These are phyloP conservation scores for Pomacea canaliculata DNA, from an alignment of 2,888 invertebrate genomes.

Conservation along the genomic window DNA sequence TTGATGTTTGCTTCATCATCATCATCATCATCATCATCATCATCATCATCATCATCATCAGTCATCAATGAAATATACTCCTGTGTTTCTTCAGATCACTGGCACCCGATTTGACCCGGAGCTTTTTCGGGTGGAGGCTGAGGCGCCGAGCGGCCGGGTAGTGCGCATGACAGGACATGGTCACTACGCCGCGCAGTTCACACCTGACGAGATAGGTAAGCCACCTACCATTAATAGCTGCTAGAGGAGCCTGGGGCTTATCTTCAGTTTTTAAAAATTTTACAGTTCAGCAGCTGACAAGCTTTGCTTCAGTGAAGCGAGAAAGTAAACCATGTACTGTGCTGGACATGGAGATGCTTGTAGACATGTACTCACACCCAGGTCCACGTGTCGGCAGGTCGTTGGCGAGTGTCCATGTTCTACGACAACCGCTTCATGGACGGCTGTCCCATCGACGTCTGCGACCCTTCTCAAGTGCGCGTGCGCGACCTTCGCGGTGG, in stretches of 20 bases:
- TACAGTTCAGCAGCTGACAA: too few relatives aligned
- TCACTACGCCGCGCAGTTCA: conserved; percentile 56
- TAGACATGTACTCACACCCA: too few relatives aligned
- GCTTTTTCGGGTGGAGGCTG: conserved; percentile 50
- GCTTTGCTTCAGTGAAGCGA: too few relatives aligned
- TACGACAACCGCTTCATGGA: conserved; percentile 50
- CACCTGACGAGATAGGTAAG: conserved; percentile 53
- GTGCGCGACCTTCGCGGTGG: conserved; percentile 50
- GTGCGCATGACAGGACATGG: conserved; percentile 58
- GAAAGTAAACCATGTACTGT: too few relatives aligned
- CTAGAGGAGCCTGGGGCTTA: too few relatives aligned
- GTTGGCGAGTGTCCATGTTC: conserved; percentile 50
- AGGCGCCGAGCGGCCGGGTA: conserved; percentile 54
- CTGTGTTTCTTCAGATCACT: conserved; percentile 22
- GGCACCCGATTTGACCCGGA: conserved; percentile 37
- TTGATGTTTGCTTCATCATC: too few relatives aligned
- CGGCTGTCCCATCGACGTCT: conserved; percentile 53
- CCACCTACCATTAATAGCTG: too few relatives aligned
- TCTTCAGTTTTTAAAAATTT: too few relatives aligned
- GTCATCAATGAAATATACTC: background rate
- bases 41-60: too few relatives aligned
- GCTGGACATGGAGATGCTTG: too few relatives aligned
- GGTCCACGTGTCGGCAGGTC: conserved; percentile 34
- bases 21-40: too few relatives aligned
- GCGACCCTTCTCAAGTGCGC: conserved; percentile 59